Evolutionary conservation across 2,888 invertebrate species (phyloP), one percentile per base, ranked within the genome.

Genomic region (Tridacna gigas): DNA sequence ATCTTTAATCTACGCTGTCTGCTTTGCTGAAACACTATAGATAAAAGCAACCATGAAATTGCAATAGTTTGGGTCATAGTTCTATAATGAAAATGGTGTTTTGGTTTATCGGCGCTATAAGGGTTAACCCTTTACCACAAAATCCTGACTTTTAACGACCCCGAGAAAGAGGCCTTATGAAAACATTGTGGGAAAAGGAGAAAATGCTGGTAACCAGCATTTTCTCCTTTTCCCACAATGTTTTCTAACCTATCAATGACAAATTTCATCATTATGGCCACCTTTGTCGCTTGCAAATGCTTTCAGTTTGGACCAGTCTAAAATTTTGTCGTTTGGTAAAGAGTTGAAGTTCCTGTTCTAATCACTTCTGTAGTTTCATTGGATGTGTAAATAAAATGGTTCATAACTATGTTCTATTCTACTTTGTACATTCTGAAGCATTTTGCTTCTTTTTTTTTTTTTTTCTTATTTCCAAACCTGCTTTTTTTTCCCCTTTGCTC

Each of bases 301-400:
- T n/a, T n/a, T n/a, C n/a, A n/a, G n/a, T n/a, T n/a, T n/a, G n/a
- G n/a, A n/a, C n/a, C n/a, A n/a, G n/a, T n/a, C n/a, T n/a, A n/a
- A n/a, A n/a, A n/a, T n/a, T n/a, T n/a, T n/a, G n/a, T n/a, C n/a
- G n/a, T n/a, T n/a, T n/a, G n/a, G n/a, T n/a, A n/a, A n/a, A n/a
- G n/a, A n/a, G n/a, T n/a, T n/a, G n/a, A n/a, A n/a, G n/a, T n/a
- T n/a, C n/a, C 4, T 3, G 18, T 56, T 56, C n/a, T 26, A 65
- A 47, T 25, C 28, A 67, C 4, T 67, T 67, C 67, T 67, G 28
- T 11, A 26, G 37, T 37, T 67, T 71, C 48, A 63, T 71, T 71
- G 22, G 22, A 71, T 71, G 71, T 71, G 71, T 71, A 71, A 71
- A 71, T 71, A 71, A 71, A 71, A 71, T 71, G 71, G 71, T 71